Evolutionary conservation across 2,888 invertebrate genomes (phyloP).

Genomic region (Carpatolechia fugitivella): DNA sequence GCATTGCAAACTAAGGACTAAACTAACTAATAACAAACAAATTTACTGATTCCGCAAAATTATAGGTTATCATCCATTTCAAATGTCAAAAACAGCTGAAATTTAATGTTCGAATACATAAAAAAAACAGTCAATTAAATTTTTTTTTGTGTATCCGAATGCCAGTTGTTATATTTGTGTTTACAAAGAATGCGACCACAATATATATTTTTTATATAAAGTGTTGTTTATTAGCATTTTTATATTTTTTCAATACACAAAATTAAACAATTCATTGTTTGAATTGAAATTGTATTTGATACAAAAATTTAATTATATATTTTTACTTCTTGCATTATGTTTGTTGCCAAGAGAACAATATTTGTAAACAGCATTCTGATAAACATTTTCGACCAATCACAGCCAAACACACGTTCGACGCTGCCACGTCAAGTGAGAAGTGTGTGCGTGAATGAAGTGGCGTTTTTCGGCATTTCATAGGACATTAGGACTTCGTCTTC

Average conservation of each 20-base stretch:
- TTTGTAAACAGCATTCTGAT: conserved; percentile 30
- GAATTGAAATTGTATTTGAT: not conserved
- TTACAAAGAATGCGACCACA: not conserved
- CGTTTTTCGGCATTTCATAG: conserved; percentile 70
- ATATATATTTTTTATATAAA: not conserved
- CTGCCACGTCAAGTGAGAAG: conserved; percentile 82
- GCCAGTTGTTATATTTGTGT: not conserved
- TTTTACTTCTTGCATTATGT: not conserved
- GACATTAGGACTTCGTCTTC: conserved; percentile 66
- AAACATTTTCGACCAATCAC: conserved; percentile 76
- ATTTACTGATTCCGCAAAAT: too few species aligned
- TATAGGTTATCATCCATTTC: not conserved
- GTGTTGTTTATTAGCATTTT: not conserved
- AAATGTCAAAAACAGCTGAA: conserved; percentile 1
- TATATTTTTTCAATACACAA: too few species aligned
- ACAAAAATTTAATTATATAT: not conserved
- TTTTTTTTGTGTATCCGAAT: not conserved
- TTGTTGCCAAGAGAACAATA: not conserved
- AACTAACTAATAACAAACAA: too few species aligned
- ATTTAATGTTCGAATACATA: not conserved
- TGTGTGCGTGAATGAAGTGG: conserved; percentile 66
- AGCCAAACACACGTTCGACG: conserved; percentile 82
- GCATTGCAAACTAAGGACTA: too few species aligned
- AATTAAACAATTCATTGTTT: too few species aligned
- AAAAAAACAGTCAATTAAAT: not conserved